Conservation (phyloP, 2,888 invertebrate species). For the Cephus spinipes region DNA sequence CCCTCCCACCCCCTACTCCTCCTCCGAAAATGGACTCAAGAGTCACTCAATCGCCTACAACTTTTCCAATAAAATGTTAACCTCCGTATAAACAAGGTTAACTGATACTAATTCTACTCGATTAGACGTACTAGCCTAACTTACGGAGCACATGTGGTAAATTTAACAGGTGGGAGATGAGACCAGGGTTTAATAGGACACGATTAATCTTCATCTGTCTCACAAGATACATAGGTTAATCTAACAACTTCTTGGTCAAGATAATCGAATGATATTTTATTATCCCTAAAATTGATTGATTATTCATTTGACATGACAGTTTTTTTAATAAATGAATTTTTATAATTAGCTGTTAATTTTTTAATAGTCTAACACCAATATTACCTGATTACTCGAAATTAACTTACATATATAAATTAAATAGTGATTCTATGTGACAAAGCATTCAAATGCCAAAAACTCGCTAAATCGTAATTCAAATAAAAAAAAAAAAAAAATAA, state of each 20-base stretch:
- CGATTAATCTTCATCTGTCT: slow-evolving; percentile 23
- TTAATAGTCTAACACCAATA: not conserved
- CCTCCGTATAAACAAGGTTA: not conserved
- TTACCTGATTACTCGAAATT: not conserved
- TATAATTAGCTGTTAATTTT: not conserved
- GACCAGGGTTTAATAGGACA: not conserved
- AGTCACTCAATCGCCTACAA: too few relatives aligned
- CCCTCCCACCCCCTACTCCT: too few relatives aligned
- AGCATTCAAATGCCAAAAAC: not conserved
- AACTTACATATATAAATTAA: not conserved
- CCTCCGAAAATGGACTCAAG: not conserved
- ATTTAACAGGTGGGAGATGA: not conserved
- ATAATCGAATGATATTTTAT: slow-evolving; percentile 4
- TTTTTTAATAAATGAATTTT: not conserved
- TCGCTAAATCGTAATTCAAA: too few relatives aligned
- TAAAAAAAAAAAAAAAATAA: too few relatives aligned
- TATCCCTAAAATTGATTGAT: not conserved
- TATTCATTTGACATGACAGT: too few relatives aligned
- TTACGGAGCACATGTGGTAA: not conserved
- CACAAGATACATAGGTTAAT: slow-evolving; percentile 11
- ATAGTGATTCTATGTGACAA: not conserved
- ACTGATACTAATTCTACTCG: not conserved
- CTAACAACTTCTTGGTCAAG: not conserved
- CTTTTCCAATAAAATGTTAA: not conserved
- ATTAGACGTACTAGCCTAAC: not conserved